Evolutionary conservation across 2,888 invertebrate species (phyloP), one percentile per base, ranked within the genome.

Genomic region (Ophioninae sp.): DNA sequence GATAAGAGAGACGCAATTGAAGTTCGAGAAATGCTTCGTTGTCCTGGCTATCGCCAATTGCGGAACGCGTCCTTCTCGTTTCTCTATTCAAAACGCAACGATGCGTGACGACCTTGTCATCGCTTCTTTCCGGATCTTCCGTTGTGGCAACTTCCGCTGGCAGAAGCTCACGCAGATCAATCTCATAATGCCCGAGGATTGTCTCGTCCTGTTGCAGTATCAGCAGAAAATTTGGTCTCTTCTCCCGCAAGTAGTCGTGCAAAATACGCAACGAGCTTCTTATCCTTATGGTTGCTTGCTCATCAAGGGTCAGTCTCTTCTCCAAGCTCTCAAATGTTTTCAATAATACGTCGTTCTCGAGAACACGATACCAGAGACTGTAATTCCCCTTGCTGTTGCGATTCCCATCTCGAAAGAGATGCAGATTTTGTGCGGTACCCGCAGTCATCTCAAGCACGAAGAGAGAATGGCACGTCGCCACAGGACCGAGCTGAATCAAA

Each of bases 361-460:
- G 82, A 83, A 93, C 85, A 75, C 88, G 88, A 81, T 91, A 93
- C 85, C 88, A 89, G 65, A 93, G 88, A 50, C 80, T 84, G 62
- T 91, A 88, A 68, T 88, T 79, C 13, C 85, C 84, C 7, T 70
- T 69, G n/a, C 87, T 84, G 23, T 86, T 62, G 39, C 82, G 75
- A 59, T 72, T 79, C 39, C 88, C 85, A 20, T 86, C 78, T 17
- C 85, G 82, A 76, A 91, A 91, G 17, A 95, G 90, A 87, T 94
- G 85, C 57, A 95, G 88, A 89, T 95, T 95, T 79, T 94, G 93
- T 0, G 94, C 94, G 8, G 93, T 93, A 37, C 94, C 94, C 23
- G 95, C 94, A 44, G 94, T 93, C 41, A 96, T 93, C 85, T 94
- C 94, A 5, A 96, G 92, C 0, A 94, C 87, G 89, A 95, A 95